Percentiles rank a stretch among this genome's conserved stretches.
phyloP scores from a whole-genome alignment of 2,113 vertebrate species.

The Anas platyrhynchos region DNA sequence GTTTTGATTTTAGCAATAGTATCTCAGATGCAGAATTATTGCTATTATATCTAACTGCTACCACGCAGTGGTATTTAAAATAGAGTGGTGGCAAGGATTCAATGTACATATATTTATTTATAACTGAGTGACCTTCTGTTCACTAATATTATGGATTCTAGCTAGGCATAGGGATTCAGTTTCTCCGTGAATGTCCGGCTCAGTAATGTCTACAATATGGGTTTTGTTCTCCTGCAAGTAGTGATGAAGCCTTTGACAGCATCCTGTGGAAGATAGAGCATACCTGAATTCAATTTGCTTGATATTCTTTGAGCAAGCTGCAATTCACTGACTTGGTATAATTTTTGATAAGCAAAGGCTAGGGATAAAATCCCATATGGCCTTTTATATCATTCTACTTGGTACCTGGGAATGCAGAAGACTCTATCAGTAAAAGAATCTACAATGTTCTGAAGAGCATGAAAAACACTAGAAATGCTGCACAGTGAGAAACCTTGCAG shows the following conservation, averaged over 20 bases:
- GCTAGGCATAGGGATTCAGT: not conserved
- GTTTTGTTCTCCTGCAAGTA: slow-evolving; percentile 2
- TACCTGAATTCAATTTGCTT: slow-evolving; percentile 47
- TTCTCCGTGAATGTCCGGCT: not conserved
- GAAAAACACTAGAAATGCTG: not conserved
- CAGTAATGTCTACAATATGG: not conserved
- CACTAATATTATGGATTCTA: not conserved
- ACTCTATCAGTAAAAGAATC: not conserved
- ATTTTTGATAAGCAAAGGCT: not conserved
- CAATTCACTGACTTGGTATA: slow-evolving; percentile 30
- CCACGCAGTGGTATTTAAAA: not conserved
- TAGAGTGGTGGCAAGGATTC: slow-evolving; percentile 26
- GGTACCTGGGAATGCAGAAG: not conserved
- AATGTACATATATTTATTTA: slow-evolving; percentile 44
- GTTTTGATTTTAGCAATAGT: not conserved
- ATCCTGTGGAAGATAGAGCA: slow-evolving; percentile 7
- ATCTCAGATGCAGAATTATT: not conserved
- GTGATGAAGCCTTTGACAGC: slow-evolving; percentile 22
- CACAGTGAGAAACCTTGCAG: not conserved
- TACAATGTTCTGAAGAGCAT: slow-evolving; percentile 26
- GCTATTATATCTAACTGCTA: not conserved
- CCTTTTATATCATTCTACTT: not conserved
- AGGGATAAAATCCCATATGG: not conserved
- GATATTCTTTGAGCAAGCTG: slow-evolving; percentile 29
- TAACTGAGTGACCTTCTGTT: slow-evolving; percentile 52